Conservation (phyloP, 2,113 vertebrate species). For the Ammodramus savannarum region DNA sequence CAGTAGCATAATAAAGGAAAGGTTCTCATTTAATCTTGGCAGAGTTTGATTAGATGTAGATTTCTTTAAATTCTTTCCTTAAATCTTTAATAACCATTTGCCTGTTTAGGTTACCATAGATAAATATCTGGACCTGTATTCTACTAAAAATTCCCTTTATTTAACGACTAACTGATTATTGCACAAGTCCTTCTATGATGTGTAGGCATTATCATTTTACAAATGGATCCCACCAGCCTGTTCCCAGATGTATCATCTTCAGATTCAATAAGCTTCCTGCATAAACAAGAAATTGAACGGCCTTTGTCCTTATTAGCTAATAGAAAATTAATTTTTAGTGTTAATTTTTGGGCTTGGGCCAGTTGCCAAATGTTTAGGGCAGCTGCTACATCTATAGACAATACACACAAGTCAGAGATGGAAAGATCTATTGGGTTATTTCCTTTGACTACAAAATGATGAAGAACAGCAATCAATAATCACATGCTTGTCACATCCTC, state of each 20-base stretch:
- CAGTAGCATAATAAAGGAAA: not conserved
- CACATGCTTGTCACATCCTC: not conserved
- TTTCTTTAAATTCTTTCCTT: not conserved
- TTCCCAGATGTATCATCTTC: constrained; percentile 17
- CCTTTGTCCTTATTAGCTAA: constrained; percentile 23
- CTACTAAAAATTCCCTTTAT: not conserved
- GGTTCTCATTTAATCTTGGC: not conserved
- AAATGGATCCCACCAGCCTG: not conserved
- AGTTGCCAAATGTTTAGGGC: not conserved
- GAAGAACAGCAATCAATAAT: constrained; percentile 33
- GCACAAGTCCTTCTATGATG: not conserved
- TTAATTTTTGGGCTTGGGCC: constrained; percentile 9
- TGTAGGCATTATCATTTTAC: not conserved
- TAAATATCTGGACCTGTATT: not conserved
- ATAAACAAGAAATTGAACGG: constrained; percentile 15
- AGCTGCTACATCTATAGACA: not conserved
- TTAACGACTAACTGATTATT: not conserved
- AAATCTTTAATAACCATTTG: not conserved
- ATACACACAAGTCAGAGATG: not conserved
- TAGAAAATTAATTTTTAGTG: constrained; percentile 22
- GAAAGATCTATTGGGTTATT: constrained; percentile 36
- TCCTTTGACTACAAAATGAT: not conserved
- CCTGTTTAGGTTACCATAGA: not conserved
- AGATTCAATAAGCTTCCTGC: constrained; percentile 20
- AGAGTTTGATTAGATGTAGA: not conserved